A percentile compares a stretch with the other conserved stretches of the same genome.
Conservation (phyloP, 2,113 vertebrate genomes). For the Strix uralensis region DNA sequence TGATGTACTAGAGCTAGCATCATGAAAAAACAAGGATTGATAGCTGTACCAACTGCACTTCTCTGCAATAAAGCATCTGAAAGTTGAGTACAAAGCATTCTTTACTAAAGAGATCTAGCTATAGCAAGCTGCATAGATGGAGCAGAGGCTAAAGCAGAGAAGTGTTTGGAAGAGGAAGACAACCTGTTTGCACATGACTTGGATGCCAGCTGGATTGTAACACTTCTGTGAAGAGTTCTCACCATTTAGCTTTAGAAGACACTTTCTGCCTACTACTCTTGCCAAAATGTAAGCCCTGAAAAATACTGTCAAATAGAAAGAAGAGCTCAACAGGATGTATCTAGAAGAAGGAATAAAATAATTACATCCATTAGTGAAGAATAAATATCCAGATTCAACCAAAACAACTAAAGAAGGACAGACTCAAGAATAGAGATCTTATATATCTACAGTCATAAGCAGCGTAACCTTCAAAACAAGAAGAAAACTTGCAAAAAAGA, state of each 20-base stretch:
- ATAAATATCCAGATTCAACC: not conserved
- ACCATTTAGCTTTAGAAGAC: not conserved
- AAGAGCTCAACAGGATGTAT: not conserved
- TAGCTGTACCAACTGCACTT: not conserved
- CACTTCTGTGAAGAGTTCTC: not conserved
- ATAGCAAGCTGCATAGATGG: not conserved
- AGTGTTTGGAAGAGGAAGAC: not conserved
- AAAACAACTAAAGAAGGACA: not conserved
- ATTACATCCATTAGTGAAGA: not conserved
- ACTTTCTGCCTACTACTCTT: not conserved
- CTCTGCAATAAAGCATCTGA: not conserved
- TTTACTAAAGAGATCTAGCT: not conserved
- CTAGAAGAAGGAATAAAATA: not conserved
- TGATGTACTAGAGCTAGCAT: not conserved
- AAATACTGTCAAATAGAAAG: not conserved
- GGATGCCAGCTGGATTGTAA: not conserved
- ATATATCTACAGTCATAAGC: not conserved
- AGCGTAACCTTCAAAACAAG: not conserved
- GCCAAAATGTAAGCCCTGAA: not conserved
- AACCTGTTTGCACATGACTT: not conserved
- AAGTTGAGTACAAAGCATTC: not conserved
- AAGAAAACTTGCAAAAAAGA: not conserved
- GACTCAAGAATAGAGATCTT: not conserved
- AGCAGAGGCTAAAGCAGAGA: not conserved
- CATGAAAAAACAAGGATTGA: fast-evolving